phyloP scores from a whole-genome alignment of 1,140 invertebrate genomes.

The Solenopsis invicta region DNA sequence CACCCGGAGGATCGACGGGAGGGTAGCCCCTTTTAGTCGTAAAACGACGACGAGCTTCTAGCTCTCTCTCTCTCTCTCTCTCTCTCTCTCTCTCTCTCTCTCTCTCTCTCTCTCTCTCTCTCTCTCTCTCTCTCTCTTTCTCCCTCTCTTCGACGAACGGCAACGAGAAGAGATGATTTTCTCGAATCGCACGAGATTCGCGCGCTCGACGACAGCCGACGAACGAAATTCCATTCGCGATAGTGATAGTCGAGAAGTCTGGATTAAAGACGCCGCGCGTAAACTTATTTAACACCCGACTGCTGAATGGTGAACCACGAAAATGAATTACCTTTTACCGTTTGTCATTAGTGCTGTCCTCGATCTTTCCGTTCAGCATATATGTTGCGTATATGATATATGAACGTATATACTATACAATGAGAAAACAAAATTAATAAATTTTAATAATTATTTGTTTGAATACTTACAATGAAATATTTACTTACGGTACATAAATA shows the following conservation, averaged over 20 bases:
- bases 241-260: slow-evolving; percentile 18
- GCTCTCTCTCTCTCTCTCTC: not conserved
- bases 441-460: too few relatives aligned
- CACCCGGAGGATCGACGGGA: slow-evolving; percentile 72
- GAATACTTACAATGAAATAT: too few relatives aligned
- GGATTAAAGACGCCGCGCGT: slow-evolving; percentile 28
- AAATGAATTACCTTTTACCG: slow-evolving; percentile 14
- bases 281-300: slow-evolving; percentile 41
- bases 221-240: slow-evolving; percentile 43
- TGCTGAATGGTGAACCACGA: not conserved
- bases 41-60: slow-evolving; percentile 66
- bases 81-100: not conserved
- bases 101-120: not conserved
- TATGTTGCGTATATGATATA: too few relatives aligned
- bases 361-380: not conserved
- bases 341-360: not conserved
- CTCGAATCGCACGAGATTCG: slow-evolving; percentile 21
- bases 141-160: not conserved
- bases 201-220: not conserved
- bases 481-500: too few relatives aligned
- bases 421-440: too few relatives aligned
- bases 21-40: slow-evolving; percentile 66
- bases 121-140: too few relatives aligned
- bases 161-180: slow-evolving; percentile 44
- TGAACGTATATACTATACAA: too few relatives aligned